Base-by-base conservation (phyloP, 2,113 vertebrate genomes). In the Zosterops pallidus region DNA sequence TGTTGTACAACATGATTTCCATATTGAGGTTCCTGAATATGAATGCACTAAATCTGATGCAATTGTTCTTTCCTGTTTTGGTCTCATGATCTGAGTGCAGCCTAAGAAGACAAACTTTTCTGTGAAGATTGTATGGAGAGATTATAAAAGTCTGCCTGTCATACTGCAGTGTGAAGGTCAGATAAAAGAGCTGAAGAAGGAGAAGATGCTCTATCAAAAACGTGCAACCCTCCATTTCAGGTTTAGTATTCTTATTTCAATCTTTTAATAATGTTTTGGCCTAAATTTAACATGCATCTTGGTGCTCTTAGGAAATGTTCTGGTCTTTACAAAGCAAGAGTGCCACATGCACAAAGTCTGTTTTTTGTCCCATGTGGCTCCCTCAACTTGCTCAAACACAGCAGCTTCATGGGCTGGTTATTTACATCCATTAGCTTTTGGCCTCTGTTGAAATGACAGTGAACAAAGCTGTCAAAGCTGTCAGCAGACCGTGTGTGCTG, bases 121-220 rank as follows among this genome's bases (percentile, higher is more conserved):
- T 12, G 55, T 98, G 88, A 97, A 76, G 53, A 80, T 98, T 91
- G 88, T 89, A 26, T 94, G 98, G 93, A 96, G 86, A 2, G 92
- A 97, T 76, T 87, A 89, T 8, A 95, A 88, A 88, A 97, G 90
- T 72, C 89, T 50, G 9, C 92, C 97, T 41, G 56, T 87, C 9
- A 89, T 97, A 79, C 81, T 99, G 92, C 97, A 98, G 81, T 69
- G 99, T 57, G 98, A 98, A 55, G 98, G 97, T 9, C 74, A 94
- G 18, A 90, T 99, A 91, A 98, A 99, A 95, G 98, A 99, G 89
- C 95, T 98, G 82, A 98, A 86, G 70, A 98, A 82, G 49, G 97
- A 98, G 91, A 97, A 93, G 85, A 95, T 88, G 65, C 92, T 98
- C 57, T 98, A 98, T 85, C 98, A 97, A 93, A 99, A 99, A 95